phyloP scores from a whole-genome alignment of 2,888 invertebrate genomes.

The Cheilosia variabilis region DNA sequence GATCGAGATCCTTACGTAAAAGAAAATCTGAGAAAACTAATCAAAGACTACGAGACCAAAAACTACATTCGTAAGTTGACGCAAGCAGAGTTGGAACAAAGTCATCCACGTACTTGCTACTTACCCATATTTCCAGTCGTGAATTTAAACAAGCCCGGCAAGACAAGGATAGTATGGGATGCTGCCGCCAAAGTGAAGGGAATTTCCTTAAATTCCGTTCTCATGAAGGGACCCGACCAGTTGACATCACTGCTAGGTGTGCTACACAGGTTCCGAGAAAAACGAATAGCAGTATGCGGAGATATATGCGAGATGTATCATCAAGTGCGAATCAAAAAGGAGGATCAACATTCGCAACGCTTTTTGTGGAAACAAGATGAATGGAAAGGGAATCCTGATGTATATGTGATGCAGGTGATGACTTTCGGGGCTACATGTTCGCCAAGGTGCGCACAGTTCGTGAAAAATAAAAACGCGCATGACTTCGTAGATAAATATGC shows the following conservation, averaged over 20 bases:
- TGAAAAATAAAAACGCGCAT: conserved; percentile 2
- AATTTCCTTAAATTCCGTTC: not conserved
- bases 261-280: conserved; percentile 4
- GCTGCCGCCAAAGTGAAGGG: not conserved
- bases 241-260: no score
- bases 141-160: not conserved
- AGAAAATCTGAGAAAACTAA: no score
- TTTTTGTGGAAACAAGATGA: not conserved
- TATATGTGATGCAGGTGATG: conserved; percentile 45
- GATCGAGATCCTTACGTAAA: no score
- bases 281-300: conserved; percentile 78
- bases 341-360: conserved; percentile 73
- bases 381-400: conserved; percentile 37
- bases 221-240: not conserved
- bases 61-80: no score
- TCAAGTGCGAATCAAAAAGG: conserved; percentile 74
- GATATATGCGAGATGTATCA: conserved; percentile 78
- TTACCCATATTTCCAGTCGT: no score
- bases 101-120: no score
- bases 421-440: conserved; percentile 15
- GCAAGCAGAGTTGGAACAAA: no score
- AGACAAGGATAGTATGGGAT: not conserved
- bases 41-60: no score
- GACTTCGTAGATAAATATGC: conserved; percentile 28
- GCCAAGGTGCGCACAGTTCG: not conserved